Evolutionary conservation across 2,113 vertebrate species (phyloP).

Genomic region (Fulmarus glacialis): DNA sequence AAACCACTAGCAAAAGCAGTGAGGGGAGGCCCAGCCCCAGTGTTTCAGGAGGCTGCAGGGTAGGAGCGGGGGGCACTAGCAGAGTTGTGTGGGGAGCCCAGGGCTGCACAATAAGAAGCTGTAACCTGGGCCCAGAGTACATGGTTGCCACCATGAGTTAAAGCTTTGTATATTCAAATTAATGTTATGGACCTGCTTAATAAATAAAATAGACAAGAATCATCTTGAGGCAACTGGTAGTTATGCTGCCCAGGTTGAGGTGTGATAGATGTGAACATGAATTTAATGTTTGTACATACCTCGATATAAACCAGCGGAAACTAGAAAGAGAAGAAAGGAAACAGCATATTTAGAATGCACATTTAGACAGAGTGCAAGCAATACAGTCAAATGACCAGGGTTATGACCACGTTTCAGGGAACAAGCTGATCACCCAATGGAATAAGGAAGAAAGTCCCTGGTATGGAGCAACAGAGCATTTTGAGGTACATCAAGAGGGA

Average conservation of each 20-base stretch:
- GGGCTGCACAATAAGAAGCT: not conserved
- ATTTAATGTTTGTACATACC: conserved; percentile 40
- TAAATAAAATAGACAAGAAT: not conserved
- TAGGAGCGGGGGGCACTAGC: not conserved
- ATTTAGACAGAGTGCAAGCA: not conserved
- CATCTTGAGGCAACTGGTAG: not conserved
- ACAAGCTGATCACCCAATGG: not conserved
- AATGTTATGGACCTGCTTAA: not conserved
- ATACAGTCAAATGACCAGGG: not conserved
- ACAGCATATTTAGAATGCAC: not conserved
- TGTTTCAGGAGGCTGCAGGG: not conserved
- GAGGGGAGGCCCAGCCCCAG: not conserved
- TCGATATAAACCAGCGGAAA: conserved; percentile 52
- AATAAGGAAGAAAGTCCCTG: not conserved
- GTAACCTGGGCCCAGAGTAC: not conserved
- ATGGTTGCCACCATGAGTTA: not conserved
- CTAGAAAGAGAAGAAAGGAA: conserved; percentile 45
- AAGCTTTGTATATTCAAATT: not conserved
- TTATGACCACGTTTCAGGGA: not conserved
- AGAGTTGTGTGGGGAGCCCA: not conserved
- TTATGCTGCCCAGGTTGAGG: not conserved
- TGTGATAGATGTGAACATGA: not conserved
- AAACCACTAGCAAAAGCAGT: not conserved
- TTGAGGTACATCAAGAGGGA: not conserved
- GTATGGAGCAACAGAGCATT: not conserved